Evolutionary conservation across 2,797 vertebrate genomes (phyloP).

Genomic region (Anomalospiza imberbis): DNA sequence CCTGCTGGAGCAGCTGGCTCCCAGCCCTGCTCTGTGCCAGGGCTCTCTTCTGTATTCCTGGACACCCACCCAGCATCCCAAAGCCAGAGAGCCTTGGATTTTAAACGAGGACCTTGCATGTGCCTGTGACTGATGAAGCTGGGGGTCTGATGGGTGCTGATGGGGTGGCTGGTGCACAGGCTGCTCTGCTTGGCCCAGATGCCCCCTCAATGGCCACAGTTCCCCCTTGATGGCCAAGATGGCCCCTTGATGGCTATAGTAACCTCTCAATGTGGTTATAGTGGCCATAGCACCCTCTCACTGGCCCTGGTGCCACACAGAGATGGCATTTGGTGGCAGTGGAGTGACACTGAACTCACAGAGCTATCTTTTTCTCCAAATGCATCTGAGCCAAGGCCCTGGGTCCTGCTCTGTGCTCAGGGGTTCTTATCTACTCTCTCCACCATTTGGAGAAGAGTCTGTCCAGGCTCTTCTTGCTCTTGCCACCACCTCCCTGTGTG

Average conservation of each 20-base stretch:
- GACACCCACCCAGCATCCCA: neutral
- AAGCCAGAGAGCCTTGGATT: neutral
- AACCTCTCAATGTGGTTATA: neutral
- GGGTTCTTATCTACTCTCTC: neutral
- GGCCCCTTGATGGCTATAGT: no score
- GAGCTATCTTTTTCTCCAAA: neutral
- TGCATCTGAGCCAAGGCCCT: neutral
- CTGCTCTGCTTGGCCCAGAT: neutral
- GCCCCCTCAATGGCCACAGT: neutral
- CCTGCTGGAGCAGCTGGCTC: neutral
- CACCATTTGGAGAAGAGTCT: neutral
- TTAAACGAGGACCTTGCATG: neutral
- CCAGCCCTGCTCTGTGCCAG: neutral
- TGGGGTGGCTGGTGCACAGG: neutral
- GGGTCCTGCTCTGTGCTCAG: neutral
- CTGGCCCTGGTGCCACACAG: fast-evolving
- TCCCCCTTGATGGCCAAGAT: neutral
- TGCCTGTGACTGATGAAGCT: fast-evolving
- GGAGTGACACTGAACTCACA: neutral
- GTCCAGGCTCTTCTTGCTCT: neutral
- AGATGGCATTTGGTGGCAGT: neutral
- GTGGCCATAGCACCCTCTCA: neutral
- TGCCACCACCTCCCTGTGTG: neutral
- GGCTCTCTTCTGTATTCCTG: neutral
- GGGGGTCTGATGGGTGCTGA: neutral